Base-by-base conservation (phyloP, 1,140 invertebrate species). In the Saccostrea glomerata region DNA sequence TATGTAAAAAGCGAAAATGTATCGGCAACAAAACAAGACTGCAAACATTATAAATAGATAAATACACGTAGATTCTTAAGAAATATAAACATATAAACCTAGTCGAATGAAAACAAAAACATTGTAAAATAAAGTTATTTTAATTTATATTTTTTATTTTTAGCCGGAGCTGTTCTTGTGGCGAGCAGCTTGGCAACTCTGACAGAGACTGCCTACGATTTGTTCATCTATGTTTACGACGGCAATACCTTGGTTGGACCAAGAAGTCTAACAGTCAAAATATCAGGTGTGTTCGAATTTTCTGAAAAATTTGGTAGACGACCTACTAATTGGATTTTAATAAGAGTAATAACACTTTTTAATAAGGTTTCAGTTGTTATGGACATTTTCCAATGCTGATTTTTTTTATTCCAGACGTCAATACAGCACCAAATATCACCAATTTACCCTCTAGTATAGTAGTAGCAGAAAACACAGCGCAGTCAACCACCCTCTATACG, bases 381-480 rank as follows among this genome's bases (percentile, higher is more conserved):
- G 17, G 17, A 2, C 15, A 66, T 23, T 20, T 66, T 66, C 30
- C 6, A n/a, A 66, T 66, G 13, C 47, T 47, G 47, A 47, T 9
- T 47, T 66, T 17, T 20, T 66, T 66, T 11, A 9, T 66, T 66
- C 23, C 54, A 82, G 87, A 85, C 17, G 83, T 89, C 73, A 87
- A 89, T 55, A 60, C 55, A 11, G 15, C 56, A 15, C 88, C 90
- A n/a, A 56, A 56, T 7, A 47, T 90, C 12, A 56, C 82, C 25
- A 90, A 90, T 55, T 58, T 90, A 23, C 90, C 90, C 20, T 20
- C 56, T 6, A 87, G 66, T 4, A 58, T 84, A 55, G 23, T 56
- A 20, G 63, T 90, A 15, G 36, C 84, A 55, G 90, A 90, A 83
- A 87, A 90, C 60, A 70, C 82, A 15, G 82, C 73, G 11, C 17